Evolutionary conservation across 2,113 vertebrate genomes (phyloP).

Genomic region (Chrysemys picta): DNA sequence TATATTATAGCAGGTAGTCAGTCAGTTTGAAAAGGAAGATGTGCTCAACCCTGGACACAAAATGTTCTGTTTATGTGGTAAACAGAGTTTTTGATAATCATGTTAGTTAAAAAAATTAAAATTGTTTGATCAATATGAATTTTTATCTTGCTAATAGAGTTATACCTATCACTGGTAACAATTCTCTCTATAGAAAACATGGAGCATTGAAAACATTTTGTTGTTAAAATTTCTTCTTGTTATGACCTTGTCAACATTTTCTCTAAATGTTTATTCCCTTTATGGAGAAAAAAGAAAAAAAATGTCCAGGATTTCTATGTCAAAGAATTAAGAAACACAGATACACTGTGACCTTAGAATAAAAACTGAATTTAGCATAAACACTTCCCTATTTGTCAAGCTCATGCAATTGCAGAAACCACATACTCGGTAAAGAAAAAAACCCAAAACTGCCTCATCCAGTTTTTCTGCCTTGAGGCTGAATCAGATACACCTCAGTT

Average conservation of each 20-base stretch:
- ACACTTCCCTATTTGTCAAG: conserved; percentile 64
- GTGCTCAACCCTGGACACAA: rapidly evolving
- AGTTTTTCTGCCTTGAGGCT: conserved; percentile 48
- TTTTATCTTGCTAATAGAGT: background rate
- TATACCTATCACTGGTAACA: background rate
- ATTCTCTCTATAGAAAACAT: background rate
- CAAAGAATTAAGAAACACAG: conserved; percentile 14
- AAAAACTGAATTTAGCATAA: conserved; percentile 14
- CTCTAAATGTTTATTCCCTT: background rate
- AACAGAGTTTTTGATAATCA: background rate
- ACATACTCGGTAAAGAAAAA: background rate
- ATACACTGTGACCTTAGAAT: conserved; percentile 8
- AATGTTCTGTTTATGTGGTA: background rate
- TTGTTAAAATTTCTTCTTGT: rapidly evolving
- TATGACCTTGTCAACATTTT: background rate
- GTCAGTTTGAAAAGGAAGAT: rapidly evolving
- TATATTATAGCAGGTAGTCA: rapidly evolving
- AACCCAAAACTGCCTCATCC: conserved; percentile 4
- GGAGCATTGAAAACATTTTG: rapidly evolving
- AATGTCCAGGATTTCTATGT: background rate
- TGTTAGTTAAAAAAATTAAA: rapidly evolving
- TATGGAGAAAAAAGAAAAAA: background rate
- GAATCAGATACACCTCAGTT: background rate
- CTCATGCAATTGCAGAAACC: conserved; percentile 28
- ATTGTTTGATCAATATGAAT: background rate